A percentile compares a stretch with the other conserved stretches of the same genome.
These are phyloP conservation scores for Notospermus geniculatus DNA, from an alignment of 1,140 invertebrate species.

Conservation along the genomic window DNA sequence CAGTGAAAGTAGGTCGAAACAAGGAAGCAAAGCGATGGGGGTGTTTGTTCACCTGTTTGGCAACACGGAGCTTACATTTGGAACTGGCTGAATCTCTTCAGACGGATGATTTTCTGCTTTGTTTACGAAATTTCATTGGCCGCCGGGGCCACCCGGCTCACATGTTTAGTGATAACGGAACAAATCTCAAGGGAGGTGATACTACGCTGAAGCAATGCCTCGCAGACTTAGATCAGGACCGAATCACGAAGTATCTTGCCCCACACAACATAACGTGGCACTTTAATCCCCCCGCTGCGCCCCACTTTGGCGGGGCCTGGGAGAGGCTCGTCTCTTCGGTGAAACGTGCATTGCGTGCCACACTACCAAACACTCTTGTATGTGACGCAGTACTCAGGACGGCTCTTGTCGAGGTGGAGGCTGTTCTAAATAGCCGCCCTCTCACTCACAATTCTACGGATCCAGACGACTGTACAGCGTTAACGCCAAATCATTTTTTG, in stretches of 20 bases:
- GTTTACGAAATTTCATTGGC: neutral
- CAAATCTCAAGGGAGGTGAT: neutral
- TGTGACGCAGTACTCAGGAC: neutral
- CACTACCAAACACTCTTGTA: neutral
- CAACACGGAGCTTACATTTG: constrained; percentile 1
- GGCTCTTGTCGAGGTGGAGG: constrained; percentile 1
- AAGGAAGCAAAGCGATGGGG: neutral
- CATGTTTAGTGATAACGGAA: constrained; percentile 1
- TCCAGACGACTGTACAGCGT: neutral
- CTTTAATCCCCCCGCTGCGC: constrained; percentile 1
- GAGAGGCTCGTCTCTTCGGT: constrained; percentile 1
- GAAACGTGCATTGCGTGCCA: neutral
- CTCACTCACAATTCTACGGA: neutral
- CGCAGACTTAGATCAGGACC: neutral
- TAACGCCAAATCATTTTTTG: constrained; percentile 5
- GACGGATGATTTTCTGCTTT: constrained; percentile 1
- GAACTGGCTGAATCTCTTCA: constrained; percentile 2
- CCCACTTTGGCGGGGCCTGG: neutral
- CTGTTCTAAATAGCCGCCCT: neutral
- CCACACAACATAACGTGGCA: neutral
- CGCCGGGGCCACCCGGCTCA: neutral
- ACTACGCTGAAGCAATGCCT: neutral
- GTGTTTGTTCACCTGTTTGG: constrained; percentile 2
- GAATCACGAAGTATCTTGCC: neutral
- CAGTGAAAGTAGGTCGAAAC: neutral